Conservation (phyloP, 2,888 invertebrate genomes). For the Eupithecia dodoneata region DNA sequence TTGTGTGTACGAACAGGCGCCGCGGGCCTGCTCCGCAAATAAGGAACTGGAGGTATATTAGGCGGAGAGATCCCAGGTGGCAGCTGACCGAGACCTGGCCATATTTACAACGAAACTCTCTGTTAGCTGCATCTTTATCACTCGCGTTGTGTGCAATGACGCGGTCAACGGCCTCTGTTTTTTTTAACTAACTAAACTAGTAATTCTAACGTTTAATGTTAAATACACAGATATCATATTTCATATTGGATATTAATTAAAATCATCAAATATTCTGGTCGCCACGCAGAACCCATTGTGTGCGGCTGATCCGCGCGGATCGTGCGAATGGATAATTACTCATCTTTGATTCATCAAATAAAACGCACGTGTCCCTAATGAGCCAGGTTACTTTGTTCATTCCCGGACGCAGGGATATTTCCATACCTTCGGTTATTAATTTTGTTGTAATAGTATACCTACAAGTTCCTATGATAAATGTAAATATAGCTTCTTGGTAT, state of each 20-base stretch:
- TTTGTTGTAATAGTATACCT: not conserved
- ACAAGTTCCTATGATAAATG: not conserved
- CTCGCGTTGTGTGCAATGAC: not conserved
- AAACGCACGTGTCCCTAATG: not conserved
- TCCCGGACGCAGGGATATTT: not conserved
- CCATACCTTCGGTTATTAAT: not conserved
- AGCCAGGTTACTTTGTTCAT: not conserved
- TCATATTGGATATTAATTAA: not conserved
- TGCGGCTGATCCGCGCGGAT: not conserved
- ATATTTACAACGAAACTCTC: not conserved
- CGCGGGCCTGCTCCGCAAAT: not conserved
- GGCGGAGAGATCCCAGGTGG: not conserved
- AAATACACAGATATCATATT: not conserved
- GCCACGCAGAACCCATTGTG: not conserved
- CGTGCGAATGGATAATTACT: not conserved
- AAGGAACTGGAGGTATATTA: not conserved
- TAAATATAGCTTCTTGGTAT: too few relatives aligned
- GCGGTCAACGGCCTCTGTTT: not conserved
- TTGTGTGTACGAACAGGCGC: not conserved
- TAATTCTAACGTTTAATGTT: not conserved
- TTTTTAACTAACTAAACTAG: not conserved
- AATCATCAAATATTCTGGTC: constrained; percentile 5
- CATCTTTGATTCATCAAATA: constrained; percentile 1
- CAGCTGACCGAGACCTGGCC: not conserved
- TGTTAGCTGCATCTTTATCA: not conserved